Evolutionary conservation across 2,113 vertebrate genomes (phyloP), one percentile per base, ranked within the genome.

Genomic region (Pluvialis apricaria): DNA sequence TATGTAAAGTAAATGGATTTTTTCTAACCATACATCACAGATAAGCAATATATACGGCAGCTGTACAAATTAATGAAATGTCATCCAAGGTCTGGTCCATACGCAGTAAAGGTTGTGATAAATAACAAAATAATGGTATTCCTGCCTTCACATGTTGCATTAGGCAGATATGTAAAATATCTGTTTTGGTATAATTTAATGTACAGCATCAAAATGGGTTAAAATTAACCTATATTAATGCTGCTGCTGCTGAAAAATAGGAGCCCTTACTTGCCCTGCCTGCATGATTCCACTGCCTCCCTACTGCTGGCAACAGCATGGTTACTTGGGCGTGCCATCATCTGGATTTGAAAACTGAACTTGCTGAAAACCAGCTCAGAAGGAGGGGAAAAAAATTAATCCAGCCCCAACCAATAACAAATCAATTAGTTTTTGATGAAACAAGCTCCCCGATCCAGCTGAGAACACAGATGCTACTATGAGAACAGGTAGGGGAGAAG

Each of bases 1-100:
- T 87, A 65, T 44, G 64, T 79, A 86, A 95, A 94, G 57, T 82
- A 93, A 97, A 96, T 73, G 78, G 90, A 93, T 81, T 84, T 95
- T 90, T 96, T 86, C 70, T 40, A 95, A 20, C n/a, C 25, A 55
- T 84, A 72, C 57, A 54, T 85, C 70, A 90, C 44, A 80, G 52
- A 86, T 81, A 60, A 2, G 3, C 15, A 82, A 70, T 38, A 17
- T 25, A 84, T 36, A 70, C 45, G 88, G 62, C 73, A 93, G 68
- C 40, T 86, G 70, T 77, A 75, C 38, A 51, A 86, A 93, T 90
- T 38, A 88, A 83, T 83, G 26, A 88, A 72, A 71, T 45, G 61
- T 51, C 71, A 78, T 49, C 45, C 83, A 38, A 72, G 25, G 73
- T 77, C 92, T 73, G 45, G 54, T 77, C 24, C 8, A 3, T n/a